phyloP scores from a whole-genome alignment of 1,140 invertebrate genomes.

The Eupeodes corollae region DNA sequence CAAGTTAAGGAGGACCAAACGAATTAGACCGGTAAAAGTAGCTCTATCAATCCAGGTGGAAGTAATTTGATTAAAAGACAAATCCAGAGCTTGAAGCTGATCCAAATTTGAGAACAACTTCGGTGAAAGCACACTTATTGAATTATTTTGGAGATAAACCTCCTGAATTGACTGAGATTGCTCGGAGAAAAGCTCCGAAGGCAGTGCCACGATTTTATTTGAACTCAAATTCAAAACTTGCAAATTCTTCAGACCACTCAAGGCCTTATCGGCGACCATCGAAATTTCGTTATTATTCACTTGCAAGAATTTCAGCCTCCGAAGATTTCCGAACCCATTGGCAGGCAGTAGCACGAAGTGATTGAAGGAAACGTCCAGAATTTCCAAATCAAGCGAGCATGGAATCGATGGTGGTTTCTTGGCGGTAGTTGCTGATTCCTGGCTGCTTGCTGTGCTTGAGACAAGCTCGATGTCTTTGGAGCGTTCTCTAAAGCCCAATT shows the following conservation, averaged over 20 bases:
- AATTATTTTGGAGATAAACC: conserved; percentile 80
- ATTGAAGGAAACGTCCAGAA: conserved; percentile 73
- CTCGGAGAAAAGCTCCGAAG: conserved; percentile 71
- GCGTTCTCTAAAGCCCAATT: conserved; percentile 61
- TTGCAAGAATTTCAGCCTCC: conserved; percentile 61
- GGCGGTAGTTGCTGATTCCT: conserved; percentile 37
- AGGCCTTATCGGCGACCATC: conserved; percentile 68
- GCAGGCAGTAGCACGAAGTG: conserved; percentile 69
- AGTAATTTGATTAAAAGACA: conserved; percentile 77
- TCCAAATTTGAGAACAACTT: conserved; percentile 72
- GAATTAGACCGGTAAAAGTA: conserved; percentile 76
- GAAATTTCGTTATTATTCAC: conserved; percentile 76
- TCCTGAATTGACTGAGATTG: conserved; percentile 66
- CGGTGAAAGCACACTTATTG: conserved; percentile 65
- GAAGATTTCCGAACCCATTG: conserved; percentile 64
- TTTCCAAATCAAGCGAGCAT: conserved; percentile 68
- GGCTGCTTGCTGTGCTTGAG: conserved; percentile 18
- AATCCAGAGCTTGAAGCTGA: conserved; percentile 71
- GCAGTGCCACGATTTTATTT: conserved; percentile 77
- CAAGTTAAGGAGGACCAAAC: conserved; percentile 73
- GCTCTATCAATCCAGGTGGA: conserved; percentile 69
- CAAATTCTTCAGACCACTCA: conserved; percentile 63
- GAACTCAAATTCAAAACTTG: conserved; percentile 73
- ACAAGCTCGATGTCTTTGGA: conserved; percentile 19
- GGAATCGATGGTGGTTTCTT: conserved; percentile 26